A percentile compares a stretch with the other conserved stretches of the same genome.
phyloP scores from a whole-genome alignment of 2,113 vertebrate genomes.

The Lamprotornis superbus region DNA sequence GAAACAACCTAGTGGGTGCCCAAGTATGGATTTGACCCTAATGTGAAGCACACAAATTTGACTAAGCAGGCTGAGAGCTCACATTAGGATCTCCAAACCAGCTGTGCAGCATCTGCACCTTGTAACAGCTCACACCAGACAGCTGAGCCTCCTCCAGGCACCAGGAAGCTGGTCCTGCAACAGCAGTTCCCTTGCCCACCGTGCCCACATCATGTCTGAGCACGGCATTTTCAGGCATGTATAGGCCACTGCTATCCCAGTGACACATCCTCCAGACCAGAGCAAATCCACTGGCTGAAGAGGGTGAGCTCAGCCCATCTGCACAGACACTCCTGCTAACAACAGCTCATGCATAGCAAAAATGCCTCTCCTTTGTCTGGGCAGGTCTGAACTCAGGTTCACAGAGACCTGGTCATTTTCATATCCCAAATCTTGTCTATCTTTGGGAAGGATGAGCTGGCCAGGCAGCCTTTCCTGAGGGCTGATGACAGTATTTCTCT shows the following conservation, averaged over 20 bases:
- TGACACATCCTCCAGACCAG: not conserved
- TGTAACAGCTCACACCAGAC: rapidly evolving
- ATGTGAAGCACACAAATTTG: not conserved
- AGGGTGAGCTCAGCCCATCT: not conserved
- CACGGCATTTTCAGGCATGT: rapidly evolving
- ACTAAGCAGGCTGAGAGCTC: not conserved
- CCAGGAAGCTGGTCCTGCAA: not conserved
- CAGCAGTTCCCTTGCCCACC: not conserved
- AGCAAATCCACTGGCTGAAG: not conserved
- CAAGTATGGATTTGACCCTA: not conserved
- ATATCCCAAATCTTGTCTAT: not conserved
- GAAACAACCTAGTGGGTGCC: not conserved
- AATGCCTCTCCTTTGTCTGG: not conserved
- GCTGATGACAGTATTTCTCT: not conserved
- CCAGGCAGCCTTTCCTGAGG: not conserved
- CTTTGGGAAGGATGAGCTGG: not conserved
- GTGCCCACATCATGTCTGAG: not conserved
- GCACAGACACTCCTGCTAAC: not conserved
- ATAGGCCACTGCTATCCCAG: rapidly evolving
- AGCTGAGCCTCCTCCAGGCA: not conserved
- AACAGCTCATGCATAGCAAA: not conserved
- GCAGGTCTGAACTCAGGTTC: not conserved
- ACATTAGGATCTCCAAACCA: not conserved
- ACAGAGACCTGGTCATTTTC: not conserved
- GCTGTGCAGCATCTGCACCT: not conserved